Conservation (phyloP, 2,797 vertebrate genomes). For the Ispidina lecontei region DNA sequence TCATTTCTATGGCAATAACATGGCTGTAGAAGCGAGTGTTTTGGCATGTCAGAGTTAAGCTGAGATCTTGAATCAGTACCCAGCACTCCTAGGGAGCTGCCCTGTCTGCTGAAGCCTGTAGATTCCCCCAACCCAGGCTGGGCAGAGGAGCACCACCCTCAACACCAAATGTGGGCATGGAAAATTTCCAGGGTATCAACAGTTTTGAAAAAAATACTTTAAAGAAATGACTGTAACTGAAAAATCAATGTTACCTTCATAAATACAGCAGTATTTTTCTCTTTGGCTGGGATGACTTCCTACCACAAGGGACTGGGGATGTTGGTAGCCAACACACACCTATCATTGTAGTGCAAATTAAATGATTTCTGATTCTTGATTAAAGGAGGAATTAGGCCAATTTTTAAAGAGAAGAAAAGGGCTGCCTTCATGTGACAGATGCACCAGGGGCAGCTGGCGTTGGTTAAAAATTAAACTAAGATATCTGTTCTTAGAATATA, state of each 20-base stretch:
- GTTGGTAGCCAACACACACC: not conserved
- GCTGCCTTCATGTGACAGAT: not conserved
- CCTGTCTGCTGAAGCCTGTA: not conserved
- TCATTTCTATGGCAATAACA: not conserved
- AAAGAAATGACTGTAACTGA: not conserved
- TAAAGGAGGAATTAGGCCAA: not conserved
- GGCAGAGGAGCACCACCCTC: too few species aligned
- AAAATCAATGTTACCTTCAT: not conserved
- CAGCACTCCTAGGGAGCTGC: accelerated
- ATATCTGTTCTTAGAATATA: not conserved
- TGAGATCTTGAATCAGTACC: accelerated
- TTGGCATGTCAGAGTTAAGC: not conserved
- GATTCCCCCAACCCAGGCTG: accelerated
- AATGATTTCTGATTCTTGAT: not conserved
- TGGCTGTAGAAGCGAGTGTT: not conserved
- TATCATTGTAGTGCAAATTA: not conserved
- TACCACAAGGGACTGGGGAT: not conserved
- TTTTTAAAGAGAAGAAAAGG: not conserved
- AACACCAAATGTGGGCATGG: too few species aligned
- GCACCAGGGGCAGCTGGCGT: not conserved
- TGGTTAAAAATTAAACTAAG: not conserved
- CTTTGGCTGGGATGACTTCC: not conserved
- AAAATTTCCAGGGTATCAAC: not conserved
- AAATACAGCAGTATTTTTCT: not conserved
- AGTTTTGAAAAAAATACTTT: not conserved